Evolutionary conservation across 2,888 invertebrate species (phyloP).

Genomic region (Cyrtodaria siliqua): DNA sequence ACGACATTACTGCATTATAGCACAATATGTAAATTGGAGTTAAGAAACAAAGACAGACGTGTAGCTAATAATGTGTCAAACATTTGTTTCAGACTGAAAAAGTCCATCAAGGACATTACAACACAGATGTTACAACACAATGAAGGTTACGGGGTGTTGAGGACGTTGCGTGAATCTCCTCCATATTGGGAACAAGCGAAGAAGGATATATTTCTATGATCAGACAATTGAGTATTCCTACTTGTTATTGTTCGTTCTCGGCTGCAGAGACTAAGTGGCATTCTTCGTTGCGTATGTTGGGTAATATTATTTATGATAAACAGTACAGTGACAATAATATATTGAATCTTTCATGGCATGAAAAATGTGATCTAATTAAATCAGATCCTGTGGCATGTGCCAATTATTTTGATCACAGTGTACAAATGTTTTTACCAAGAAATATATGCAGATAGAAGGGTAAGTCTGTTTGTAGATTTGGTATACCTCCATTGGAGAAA

Average conservation of each 20-base stretch:
- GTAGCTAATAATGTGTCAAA: constrained; percentile 34
- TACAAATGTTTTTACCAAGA: constrained; percentile 32
- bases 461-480: constrained; percentile 41
- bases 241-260: constrained; percentile 34
- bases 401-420: constrained; percentile 42
- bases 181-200: constrained; percentile 66
- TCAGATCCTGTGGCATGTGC: constrained; percentile 53
- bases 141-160: constrained; percentile 56
- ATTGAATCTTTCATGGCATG: constrained; percentile 19
- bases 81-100: constrained; percentile 43
- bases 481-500: constrained; percentile 36
- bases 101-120: constrained; percentile 10
- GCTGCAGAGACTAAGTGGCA: constrained; percentile 66
- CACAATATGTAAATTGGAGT: constrained; percentile 33
- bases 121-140: constrained; percentile 32
- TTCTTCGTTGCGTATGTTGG: constrained; percentile 30
- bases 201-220: constrained; percentile 68
- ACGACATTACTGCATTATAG: constrained; percentile 8
- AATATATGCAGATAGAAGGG: constrained; percentile 31
- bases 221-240: constrained; percentile 33
- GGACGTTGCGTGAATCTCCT: constrained; percentile 56
- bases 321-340: constrained; percentile 31
- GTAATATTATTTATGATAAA: constrained; percentile 13
- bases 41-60: constrained; percentile 35
- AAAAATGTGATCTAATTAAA: constrained; percentile 28